Evolutionary conservation across 2,888 invertebrate genomes (phyloP).

Genomic region (Chaetoderma sp.): DNA sequence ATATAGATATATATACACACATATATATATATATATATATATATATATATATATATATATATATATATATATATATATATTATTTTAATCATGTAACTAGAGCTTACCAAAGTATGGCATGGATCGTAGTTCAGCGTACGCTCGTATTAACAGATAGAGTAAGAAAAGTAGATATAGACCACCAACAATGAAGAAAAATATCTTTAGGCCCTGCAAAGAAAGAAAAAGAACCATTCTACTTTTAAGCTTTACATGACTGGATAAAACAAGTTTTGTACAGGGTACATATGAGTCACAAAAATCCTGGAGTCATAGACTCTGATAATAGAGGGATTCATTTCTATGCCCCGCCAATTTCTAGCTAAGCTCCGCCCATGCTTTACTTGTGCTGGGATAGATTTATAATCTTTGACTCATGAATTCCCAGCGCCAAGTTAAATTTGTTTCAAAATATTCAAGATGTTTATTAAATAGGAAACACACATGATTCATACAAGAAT

Average conservation of each 20-base stretch:
- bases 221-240: background rate
- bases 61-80: background rate
- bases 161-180: slow-evolving; percentile 88
- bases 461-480: no score
- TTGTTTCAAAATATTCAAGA: no score
- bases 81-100: background rate
- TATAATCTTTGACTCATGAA: no score
- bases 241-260: background rate
- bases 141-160: slow-evolving; percentile 83
- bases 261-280: background rate
- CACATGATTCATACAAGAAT: no score
- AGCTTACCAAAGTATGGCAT: slow-evolving; percentile 97
- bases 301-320: no score
- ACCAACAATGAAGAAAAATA: slow-evolving; percentile 89
- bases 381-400: no score
- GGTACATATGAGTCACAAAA: no score
- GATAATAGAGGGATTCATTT: no score
- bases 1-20: no score
- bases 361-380: no score
- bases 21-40: background rate
- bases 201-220: slow-evolving; percentile 84
- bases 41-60: slow-evolving; percentile 6
- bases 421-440: no score
- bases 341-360: no score
- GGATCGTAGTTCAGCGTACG: slow-evolving; percentile 92